Evolutionary conservation across 2,113 vertebrate genomes (phyloP).

Genomic region (Oplegnathus fasciatus): DNA sequence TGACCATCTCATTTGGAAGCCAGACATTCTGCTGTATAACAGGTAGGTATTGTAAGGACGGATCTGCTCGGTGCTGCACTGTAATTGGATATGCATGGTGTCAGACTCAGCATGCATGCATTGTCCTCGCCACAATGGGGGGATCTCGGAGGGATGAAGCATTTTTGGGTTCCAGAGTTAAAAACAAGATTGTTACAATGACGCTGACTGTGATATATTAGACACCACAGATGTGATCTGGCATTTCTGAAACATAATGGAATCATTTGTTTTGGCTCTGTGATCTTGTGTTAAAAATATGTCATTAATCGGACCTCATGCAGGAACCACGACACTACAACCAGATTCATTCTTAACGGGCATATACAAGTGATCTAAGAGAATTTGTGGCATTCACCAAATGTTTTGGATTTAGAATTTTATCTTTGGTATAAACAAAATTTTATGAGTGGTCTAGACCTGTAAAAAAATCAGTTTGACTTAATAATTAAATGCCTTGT

Average conservation of each 20-base stretch:
- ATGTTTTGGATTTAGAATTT: background rate
- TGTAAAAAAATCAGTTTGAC: background rate
- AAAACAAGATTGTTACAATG: background rate
- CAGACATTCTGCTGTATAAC: constrained; percentile 98
- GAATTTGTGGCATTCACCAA: background rate
- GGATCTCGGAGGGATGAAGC: background rate
- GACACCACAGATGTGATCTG: background rate
- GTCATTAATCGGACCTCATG: background rate
- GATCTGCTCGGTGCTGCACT: constrained; percentile 15
- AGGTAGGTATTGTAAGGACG: constrained; percentile 84
- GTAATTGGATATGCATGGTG: constrained; percentile 42
- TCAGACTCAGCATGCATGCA: constrained; percentile 25
- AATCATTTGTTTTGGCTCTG: background rate
- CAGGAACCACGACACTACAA: background rate
- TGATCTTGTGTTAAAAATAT: background rate
- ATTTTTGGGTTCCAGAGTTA: constrained; percentile 1
- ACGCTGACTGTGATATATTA: background rate
- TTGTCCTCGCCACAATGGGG: background rate
- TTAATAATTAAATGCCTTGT: background rate
- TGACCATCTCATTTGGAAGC: constrained; percentile 93
- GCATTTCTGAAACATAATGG: background rate
- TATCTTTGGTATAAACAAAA: background rate
- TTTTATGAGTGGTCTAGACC: background rate
- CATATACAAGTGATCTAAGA: background rate
- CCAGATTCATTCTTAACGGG: background rate